Percentiles rank a stretch among this genome's conserved stretches.
These are phyloP conservation scores for Rhegmatorhina hoffmannsi DNA, from an alignment of 2,113 vertebrate genomes.

Conservation along the genomic window DNA sequence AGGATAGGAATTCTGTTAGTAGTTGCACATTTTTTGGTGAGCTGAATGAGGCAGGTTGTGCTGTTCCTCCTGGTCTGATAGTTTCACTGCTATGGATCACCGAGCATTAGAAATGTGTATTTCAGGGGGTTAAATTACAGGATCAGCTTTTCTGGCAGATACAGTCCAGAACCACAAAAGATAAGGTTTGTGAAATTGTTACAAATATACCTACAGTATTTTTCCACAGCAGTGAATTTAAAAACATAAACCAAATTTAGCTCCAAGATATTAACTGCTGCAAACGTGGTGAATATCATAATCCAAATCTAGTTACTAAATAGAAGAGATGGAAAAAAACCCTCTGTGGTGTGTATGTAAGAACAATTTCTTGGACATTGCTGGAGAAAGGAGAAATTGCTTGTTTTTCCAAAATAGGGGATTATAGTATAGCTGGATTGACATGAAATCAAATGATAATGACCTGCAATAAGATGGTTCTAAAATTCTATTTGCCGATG, in stretches of 20 bases:
- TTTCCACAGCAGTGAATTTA: not conserved
- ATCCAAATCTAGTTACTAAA: not conserved
- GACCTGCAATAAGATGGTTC: not conserved
- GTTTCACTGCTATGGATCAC: not conserved
- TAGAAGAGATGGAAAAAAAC: not conserved
- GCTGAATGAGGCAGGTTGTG: not conserved
- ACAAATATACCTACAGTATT: not conserved
- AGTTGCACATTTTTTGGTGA: not conserved
- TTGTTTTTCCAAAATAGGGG: not conserved
- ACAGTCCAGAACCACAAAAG: not conserved
- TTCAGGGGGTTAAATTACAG: not conserved
- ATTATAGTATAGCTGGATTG: not conserved
- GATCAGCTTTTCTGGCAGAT: not conserved
- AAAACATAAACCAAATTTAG: not conserved
- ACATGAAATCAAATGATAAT: not conserved
- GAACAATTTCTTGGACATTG: not conserved
- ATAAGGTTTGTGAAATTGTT: not conserved
- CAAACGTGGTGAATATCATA: not conserved
- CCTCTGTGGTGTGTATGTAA: not conserved
- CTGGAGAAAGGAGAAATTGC: not conserved
- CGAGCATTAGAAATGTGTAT: not conserved
- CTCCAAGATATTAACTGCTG: not conserved
- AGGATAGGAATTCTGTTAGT: not conserved
- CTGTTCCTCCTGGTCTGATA: not conserved
- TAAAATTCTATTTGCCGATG: not conserved